These are phyloP conservation scores for Trachymyrmex cornetzi DNA, from an alignment of 1,140 invertebrate genomes.

Conservation along the genomic window DNA sequence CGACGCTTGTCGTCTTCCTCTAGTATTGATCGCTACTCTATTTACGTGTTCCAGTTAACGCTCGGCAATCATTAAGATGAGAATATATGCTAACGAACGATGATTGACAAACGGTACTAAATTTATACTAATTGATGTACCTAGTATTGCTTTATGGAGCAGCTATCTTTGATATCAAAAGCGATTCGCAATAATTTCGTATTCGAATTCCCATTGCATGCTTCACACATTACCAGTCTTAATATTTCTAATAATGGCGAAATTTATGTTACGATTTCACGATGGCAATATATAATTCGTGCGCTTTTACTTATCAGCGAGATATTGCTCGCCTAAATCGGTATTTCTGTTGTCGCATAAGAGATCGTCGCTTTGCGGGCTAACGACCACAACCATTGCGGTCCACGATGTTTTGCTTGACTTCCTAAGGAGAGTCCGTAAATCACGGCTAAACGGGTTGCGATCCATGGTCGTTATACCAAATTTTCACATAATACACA, in stretches of 20 bases:
- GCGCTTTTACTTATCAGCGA: background rate
- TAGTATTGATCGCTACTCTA: slow-evolving; percentile 8
- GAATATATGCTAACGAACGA: slow-evolving; percentile 38
- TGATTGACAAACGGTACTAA: slow-evolving; percentile 36
- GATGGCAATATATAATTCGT: background rate
- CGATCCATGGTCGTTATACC: slow-evolving; percentile 71
- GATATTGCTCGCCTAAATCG: slow-evolving; percentile 10
- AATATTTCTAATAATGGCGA: background rate
- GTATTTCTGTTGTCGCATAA: slow-evolving; percentile 47
- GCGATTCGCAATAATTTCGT: slow-evolving; percentile 16
- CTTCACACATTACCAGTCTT: background rate
- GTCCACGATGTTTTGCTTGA: slow-evolving; percentile 72
- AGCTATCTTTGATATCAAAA: slow-evolving; percentile 45
- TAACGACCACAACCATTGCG: slow-evolving; percentile 71
- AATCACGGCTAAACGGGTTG: slow-evolving; percentile 71
- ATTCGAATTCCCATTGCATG: background rate
- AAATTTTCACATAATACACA: slow-evolving; percentile 72
- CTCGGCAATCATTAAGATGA: slow-evolving; percentile 25
- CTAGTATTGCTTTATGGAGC: slow-evolving; percentile 8
- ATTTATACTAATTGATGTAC: slow-evolving; percentile 32
- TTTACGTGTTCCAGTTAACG: slow-evolving; percentile 22
- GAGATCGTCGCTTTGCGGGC: slow-evolving; percentile 61
- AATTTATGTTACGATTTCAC: background rate
- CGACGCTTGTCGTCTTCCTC: background rate
- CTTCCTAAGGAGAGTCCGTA: slow-evolving; percentile 74